A percentile compares a stretch with the other conserved stretches of the same genome.
Evolutionary conservation across 2,113 vertebrate species (phyloP).

Genomic region (Glaucidium brasilianum): DNA sequence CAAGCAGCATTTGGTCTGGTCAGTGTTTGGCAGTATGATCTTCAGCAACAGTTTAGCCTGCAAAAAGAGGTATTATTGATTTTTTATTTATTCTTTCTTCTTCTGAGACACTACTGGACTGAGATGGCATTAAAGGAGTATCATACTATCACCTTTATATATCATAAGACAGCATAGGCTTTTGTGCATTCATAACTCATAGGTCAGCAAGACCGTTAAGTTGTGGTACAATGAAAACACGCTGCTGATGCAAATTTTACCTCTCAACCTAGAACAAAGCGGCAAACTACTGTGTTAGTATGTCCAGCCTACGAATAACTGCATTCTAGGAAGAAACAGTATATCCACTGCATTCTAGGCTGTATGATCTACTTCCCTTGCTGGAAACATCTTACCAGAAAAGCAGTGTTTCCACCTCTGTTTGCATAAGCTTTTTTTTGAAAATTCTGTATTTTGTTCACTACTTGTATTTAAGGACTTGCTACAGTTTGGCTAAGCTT

Average conservation of each 20-base stretch:
- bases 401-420: background rate
- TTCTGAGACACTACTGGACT: background rate
- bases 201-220: background rate
- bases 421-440: background rate
- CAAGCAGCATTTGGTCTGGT: background rate
- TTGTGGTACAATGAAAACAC: background rate
- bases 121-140: background rate
- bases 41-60: background rate
- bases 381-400: background rate
- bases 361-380: background rate
- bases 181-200: background rate
- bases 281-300: background rate
- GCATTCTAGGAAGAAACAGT: background rate
- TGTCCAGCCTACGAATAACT: background rate
- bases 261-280: background rate
- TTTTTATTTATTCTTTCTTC: background rate
- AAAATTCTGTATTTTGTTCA: background rate
- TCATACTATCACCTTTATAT: background rate
- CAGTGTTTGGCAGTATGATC: background rate
- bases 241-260: background rate
- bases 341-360: background rate
- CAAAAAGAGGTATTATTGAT: background rate
- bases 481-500: background rate
- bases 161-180: background rate
- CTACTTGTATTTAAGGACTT: background rate